phyloP scores from a whole-genome alignment of 2,113 vertebrate species.

The Capreolus pygargus region DNA sequence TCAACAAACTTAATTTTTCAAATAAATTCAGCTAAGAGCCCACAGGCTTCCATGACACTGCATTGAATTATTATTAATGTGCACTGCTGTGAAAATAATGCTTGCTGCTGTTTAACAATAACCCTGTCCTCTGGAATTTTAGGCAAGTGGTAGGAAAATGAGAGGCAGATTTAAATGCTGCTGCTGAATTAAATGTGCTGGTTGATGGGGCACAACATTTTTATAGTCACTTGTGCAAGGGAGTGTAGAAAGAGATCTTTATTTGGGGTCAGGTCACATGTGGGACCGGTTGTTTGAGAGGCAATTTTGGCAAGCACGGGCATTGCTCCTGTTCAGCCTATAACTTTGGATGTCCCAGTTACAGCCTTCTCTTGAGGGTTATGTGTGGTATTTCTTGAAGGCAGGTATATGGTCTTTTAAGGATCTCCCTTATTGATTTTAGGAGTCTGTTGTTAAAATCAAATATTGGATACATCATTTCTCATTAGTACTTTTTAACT shows the following conservation, averaged over 20 bases:
- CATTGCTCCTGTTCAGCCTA: not conserved
- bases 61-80: slow-evolving; percentile 77
- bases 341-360: slow-evolving; percentile 16
- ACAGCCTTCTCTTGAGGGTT: not conserved
- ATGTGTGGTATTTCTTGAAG: not conserved
- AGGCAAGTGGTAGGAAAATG: slow-evolving; percentile 64
- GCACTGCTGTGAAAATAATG: slow-evolving; percentile 72
- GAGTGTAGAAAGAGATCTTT: not conserved
- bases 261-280: slow-evolving; percentile 44
- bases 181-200: slow-evolving; percentile 50
- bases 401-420: not conserved
- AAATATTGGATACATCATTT: not conserved
- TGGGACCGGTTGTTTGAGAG: slow-evolving; percentile 30
- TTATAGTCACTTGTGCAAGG: slow-evolving; percentile 5
- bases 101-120: slow-evolving; percentile 72
- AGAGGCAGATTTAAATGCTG: slow-evolving; percentile 70
- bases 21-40: slow-evolving; percentile 80
- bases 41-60: slow-evolving; percentile 69
- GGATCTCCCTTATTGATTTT: not conserved
- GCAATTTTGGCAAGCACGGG: slow-evolving; percentile 23
- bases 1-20: slow-evolving; percentile 80
- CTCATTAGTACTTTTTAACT: not conserved
- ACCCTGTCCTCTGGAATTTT: slow-evolving; percentile 65
- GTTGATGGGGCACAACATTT: slow-evolving; percentile 44
- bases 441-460: not conserved